Percentiles rank a stretch among this genome's conserved stretches.
Evolutionary conservation across 2,797 vertebrate genomes (phyloP).

Genomic region (Rhinatrema bivittatum): DNA sequence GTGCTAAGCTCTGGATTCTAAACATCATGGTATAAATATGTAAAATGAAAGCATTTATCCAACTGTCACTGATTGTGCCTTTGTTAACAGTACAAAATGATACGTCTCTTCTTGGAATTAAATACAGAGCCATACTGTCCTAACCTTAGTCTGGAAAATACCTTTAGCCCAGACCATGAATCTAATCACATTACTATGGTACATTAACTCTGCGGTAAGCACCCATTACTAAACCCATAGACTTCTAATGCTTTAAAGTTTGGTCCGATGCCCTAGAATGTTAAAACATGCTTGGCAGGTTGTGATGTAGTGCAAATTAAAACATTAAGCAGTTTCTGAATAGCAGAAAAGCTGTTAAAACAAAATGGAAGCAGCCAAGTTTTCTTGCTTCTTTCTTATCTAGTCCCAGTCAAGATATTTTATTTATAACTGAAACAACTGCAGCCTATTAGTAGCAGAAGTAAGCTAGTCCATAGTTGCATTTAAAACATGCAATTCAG

Average conservation of each 20-base stretch:
- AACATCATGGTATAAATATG: no score
- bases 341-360: no score
- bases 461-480: not conserved
- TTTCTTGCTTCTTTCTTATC: not conserved
- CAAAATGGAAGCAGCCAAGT: not conserved
- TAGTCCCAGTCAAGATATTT: not conserved
- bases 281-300: constrained; percentile 7
- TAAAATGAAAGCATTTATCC: no score
- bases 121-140: no score
- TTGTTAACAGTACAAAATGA: no score
- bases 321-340: not conserved
- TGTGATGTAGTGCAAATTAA: not conserved
- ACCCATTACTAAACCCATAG: no score
- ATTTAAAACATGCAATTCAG: not conserved
- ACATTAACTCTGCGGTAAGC: not conserved
- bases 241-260: constrained; percentile 7
- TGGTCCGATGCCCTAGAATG: constrained; percentile 1
- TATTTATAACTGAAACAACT: not conserved
- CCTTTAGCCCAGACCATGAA: not conserved
- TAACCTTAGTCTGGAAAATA: not conserved
- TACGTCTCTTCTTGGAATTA: no score
- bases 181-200: not conserved
- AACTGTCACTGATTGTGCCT: no score
- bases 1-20: no score
- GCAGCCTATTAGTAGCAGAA: not conserved